Conservation (phyloP, 2,113 vertebrate species). For the Irena cyanogastra region DNA sequence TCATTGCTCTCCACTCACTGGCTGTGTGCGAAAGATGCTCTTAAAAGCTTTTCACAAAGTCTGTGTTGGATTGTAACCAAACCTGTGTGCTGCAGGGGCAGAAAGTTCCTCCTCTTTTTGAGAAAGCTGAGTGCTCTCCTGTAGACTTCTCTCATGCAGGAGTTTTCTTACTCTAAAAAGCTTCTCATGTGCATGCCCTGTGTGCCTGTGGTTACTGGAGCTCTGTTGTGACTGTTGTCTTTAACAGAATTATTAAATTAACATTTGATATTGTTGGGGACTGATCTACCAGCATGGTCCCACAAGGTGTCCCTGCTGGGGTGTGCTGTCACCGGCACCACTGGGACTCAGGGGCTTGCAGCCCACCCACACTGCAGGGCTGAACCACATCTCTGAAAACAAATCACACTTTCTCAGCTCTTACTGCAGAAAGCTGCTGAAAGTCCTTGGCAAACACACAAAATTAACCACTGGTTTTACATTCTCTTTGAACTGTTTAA, state of each 20-base stretch:
- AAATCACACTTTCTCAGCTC: not conserved
- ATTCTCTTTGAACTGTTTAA: not conserved
- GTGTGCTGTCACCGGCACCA: not conserved
- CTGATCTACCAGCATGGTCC: fast-evolving
- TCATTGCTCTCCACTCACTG: not conserved
- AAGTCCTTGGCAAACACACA: not conserved
- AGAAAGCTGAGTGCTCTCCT: not conserved
- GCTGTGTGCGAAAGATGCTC: not conserved
- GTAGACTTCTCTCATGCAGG: not conserved
- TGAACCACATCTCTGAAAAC: not conserved
- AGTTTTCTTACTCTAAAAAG: not conserved
- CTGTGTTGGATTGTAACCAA: not conserved
- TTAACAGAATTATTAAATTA: not conserved
- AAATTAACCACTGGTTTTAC: not conserved
- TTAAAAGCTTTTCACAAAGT: not conserved
- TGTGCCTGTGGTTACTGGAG: not conserved
- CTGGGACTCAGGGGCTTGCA: not conserved
- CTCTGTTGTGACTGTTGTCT: not conserved
- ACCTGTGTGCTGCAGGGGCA: not conserved
- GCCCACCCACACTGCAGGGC: not conserved
- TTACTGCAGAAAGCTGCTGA: not conserved
- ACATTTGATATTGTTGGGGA: fast-evolving
- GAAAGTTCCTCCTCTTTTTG: fast-evolving
- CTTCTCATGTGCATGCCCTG: fast-evolving
- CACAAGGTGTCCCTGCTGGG: not conserved